Base-by-base conservation (phyloP, 1,140 invertebrate species). In the Cryptotermes secundus region DNA sequence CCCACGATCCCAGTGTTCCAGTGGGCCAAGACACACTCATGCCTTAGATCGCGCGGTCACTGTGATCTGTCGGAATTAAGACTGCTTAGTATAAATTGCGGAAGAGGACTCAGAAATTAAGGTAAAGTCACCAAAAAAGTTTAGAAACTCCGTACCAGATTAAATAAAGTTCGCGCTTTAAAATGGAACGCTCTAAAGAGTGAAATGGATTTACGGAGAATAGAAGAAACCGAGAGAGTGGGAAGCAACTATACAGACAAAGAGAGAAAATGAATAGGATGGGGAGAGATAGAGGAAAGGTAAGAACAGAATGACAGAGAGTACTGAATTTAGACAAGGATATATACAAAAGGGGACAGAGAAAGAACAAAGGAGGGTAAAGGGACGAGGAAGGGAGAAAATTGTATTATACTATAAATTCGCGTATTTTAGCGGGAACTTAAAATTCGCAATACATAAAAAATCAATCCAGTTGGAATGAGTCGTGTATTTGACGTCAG, bases 281-380 rank as follows among this genome's bases (percentile, higher is more conserved):
- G 45, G 45, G 45, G 45, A 49, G 26, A 86, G 85, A 86, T 80
- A 86, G 84, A 38, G 82, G 26, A 79, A 80, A 84, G 59, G 10
- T 80, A 86, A 26, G 26, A 80, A 82, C 22, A 65, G 31, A 80
- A 38, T 38, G 83, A 79, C 34, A 81, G 81, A 84, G 82, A 81
- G 35, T 83, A 83, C 84, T 81, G 85, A 85, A 85, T 84, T 83
- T 82, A 83, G 85, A 80, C 83, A 85, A 82, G 72, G 83, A 79
- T 49, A 83, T 53, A 85, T 80, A 85, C n/a, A 83, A 86, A 84
- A 65, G 86, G 49, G 79, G 85, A 85, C 84, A 87, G 82, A 83
- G 35, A 84, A 65, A 45, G 36, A 85, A 83, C 86, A 81, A 85
- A 86, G 83, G 85, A 87, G 86, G 84, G 84, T 81, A n/a, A 81